phyloP scores from a whole-genome alignment of 35 echinoderm and acorn worm genomes.

The Eucidaris tribuloides region DNA sequence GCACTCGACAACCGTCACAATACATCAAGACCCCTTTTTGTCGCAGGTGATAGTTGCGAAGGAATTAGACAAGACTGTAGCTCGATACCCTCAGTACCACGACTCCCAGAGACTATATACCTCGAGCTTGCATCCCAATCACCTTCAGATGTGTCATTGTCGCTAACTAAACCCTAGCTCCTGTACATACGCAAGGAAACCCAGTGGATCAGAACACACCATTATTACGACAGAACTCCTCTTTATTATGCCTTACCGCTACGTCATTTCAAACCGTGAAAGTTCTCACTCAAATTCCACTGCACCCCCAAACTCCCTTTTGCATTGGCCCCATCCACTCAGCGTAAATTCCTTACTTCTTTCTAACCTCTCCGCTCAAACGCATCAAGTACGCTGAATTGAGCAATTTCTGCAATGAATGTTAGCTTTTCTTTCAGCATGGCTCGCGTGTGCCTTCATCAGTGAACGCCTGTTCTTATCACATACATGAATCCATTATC shows the following conservation, averaged over 20 bases:
- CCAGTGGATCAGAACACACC: slow-evolving; percentile 38
- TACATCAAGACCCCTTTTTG: not conserved
- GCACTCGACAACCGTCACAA: slow-evolving; percentile 26
- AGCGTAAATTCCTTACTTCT: not conserved
- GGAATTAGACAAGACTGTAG: not conserved
- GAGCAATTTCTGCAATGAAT: not conserved
- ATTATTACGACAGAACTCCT: slow-evolving; percentile 26
- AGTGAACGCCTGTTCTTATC: not conserved
- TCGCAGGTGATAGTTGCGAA: not conserved
- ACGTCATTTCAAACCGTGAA: not conserved
- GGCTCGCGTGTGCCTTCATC: not conserved
- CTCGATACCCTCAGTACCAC: not conserved
- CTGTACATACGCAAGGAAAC: slow-evolving; percentile 23
- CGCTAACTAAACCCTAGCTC: not conserved
- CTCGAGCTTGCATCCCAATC: not conserved
- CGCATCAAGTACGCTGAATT: slow-evolving; percentile 14
- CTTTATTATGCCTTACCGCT: not conserved
- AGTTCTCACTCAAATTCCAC: not conserved
- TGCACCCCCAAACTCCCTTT: slow-evolving; percentile 3
- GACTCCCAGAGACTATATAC: not conserved
- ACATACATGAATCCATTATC: slow-evolving; percentile 4
- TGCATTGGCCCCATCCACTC: not conserved
- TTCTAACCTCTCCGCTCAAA: not conserved
- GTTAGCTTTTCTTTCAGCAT: not conserved
- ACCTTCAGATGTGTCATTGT: not conserved